Base-by-base conservation (phyloP, 1,140 invertebrate genomes). In the Heliothis virescens region DNA sequence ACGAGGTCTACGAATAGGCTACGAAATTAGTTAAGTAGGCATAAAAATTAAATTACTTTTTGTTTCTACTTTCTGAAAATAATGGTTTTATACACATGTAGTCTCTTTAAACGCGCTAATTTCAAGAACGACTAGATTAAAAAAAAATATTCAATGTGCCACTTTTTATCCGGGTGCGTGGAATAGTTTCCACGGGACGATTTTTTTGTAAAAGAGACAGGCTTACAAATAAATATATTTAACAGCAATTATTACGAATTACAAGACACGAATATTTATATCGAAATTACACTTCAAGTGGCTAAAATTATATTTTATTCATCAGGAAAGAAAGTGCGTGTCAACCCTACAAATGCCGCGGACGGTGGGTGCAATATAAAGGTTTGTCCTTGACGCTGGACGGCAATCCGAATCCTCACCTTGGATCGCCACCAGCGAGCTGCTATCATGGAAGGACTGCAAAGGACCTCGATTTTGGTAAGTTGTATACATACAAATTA, bases 311-410 rank as follows among this genome's bases (percentile, higher is more conserved):
- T 18, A 59, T 1, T 13, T 29, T 15, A 3, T 13, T 29, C 34
- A 41, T 41, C 13, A 15, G 48, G 26, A 15, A 69, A 52, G 21
- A 11, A 47, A 48, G 15, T 2, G 21, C 29, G 48, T 81, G 81
- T 26, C 83, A 82, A 57, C 83, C 83, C 85, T 83, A 73, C 26
- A n/a, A 2, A 57, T n/a, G 18, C 21, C 16, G 34, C n/a, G 57
- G 53, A 41, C 16, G 34, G 62, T 16, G 67, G 60, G 15, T 65
- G 72, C 76, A 52, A 77, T 94, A 94, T 94, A 94, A 87, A 94
- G 86, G 84, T 21, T 67, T 85, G 87, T 88, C 90, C 89, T 89
- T 89, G 87, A 84, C 26, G 63, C 78, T 79, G 18, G 47, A n/a
- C 57, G 18, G 65, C 90, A 92, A 88, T 83, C 83, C 59, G 16